Evolutionary conservation across 1,140 invertebrate species (phyloP).

Genomic region (Trachymyrmex cornetzi): DNA sequence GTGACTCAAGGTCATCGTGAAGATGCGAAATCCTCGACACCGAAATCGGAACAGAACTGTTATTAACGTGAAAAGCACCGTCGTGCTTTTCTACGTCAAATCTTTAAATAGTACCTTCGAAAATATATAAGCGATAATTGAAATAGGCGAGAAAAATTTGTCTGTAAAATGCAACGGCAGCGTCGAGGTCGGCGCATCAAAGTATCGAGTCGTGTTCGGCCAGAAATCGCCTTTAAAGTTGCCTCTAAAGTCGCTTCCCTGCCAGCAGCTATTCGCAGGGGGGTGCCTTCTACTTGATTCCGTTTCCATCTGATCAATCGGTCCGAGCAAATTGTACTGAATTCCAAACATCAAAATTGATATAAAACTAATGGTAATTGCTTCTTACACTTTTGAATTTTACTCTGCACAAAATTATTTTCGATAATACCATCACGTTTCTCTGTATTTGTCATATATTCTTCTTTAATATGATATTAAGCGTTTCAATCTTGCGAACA

Average conservation of each 20-base stretch:
- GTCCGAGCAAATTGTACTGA: conserved; percentile 7
- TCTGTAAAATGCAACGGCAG: conserved; percentile 19
- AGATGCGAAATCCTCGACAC: background rate
- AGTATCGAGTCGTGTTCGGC: conserved; percentile 47
- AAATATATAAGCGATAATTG: background rate
- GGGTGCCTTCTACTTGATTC: background rate
- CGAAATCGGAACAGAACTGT: background rate
- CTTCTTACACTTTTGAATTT: background rate
- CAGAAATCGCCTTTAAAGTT: conserved; percentile 28
- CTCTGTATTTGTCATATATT: background rate
- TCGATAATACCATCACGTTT: background rate
- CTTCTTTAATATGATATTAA: background rate
- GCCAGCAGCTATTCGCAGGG: conserved; percentile 21
- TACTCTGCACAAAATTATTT: background rate
- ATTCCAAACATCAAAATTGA: background rate
- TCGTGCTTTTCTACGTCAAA: background rate
- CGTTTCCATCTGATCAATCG: background rate
- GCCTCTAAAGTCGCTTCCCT: conserved; percentile 20
- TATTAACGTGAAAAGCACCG: background rate
- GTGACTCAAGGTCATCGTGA: background rate
- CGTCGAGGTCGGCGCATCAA: conserved; percentile 27
- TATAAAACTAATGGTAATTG: background rate
- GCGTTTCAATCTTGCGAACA: conserved; percentile 15
- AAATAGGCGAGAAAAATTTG: conserved; percentile 21
- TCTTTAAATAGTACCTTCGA: conserved; percentile 27